phyloP scores from a whole-genome alignment of 2,113 vertebrate genomes.

The Raphicerus campestris region DNA sequence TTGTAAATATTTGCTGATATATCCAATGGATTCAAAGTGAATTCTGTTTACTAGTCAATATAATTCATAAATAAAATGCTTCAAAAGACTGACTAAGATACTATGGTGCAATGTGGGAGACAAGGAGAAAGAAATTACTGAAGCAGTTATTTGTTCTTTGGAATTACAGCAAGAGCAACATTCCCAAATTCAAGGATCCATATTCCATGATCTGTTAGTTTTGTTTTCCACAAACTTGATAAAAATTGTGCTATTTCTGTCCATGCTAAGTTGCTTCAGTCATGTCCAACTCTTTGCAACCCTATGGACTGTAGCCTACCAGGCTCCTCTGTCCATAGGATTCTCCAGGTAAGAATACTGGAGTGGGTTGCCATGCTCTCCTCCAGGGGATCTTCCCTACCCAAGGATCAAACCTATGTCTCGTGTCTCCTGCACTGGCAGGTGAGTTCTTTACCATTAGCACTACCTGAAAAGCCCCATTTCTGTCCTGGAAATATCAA shows the following conservation, averaged over 20 bases:
- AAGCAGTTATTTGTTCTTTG: neutral
- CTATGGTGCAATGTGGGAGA: neutral
- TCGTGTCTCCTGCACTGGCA: neutral
- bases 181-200: neutral
- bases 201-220: neutral
- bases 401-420: neutral
- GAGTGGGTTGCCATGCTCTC: neutral
- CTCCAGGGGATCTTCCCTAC: neutral
- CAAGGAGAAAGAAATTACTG: neutral
- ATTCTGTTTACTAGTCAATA: neutral
- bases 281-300: neutral
- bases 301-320: neutral
- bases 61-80: conserved; percentile 1
- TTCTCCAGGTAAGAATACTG: neutral
- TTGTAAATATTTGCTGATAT: neutral
- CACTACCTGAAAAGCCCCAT: neutral
- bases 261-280: neutral
- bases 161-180: neutral
- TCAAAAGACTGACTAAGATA: conserved; percentile 6
- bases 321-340: neutral
- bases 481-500: conserved; percentile 6
- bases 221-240: neutral
- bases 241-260: conserved; percentile 2
- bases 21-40: conserved; percentile 27
- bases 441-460: neutral